Percentiles rank a stretch among this genome's conserved stretches.
Evolutionary conservation across 2,888 invertebrate genomes (phyloP).

Genomic region (Gibbula magus): DNA sequence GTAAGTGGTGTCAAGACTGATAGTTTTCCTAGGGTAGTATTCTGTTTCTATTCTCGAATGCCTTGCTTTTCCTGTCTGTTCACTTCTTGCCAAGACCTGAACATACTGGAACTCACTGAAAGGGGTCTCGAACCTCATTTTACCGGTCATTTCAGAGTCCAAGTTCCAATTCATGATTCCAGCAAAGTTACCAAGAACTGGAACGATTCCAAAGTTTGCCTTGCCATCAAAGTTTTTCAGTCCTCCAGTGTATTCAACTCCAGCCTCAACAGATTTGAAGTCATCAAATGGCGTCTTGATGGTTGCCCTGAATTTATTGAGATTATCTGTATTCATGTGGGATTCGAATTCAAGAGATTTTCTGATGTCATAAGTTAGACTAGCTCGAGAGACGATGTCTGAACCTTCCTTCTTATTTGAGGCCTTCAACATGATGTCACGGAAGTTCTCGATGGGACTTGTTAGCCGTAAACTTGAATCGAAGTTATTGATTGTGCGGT

Average conservation of each 20-base stretch:
- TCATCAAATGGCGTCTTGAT: conserved; percentile 32
- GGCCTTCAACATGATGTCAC: conserved; percentile 30
- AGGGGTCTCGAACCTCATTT: conserved; percentile 50
- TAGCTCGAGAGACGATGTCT: conserved; percentile 30
- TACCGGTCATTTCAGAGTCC: conserved; percentile 35
- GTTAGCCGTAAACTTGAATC: conserved; percentile 38
- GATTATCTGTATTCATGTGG: neutral
- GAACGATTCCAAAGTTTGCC: conserved; percentile 44
- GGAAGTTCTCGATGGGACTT: conserved; percentile 34
- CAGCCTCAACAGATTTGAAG: conserved; percentile 32
- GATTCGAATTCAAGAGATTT: conserved; percentile 26
- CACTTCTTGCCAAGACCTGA: conserved; percentile 39
- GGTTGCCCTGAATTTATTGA: conserved; percentile 29
- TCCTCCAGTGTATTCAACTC: conserved; percentile 23
- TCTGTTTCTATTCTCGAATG: conserved; percentile 32
- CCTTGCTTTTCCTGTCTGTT: conserved; percentile 27
- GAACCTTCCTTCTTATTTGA: conserved; percentile 36
- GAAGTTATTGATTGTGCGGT: conserved; percentile 27
- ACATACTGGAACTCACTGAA: conserved; percentile 41
- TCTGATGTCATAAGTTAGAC: conserved; percentile 35
- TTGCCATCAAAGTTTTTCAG: conserved; percentile 28
- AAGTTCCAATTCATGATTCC: conserved; percentile 34
- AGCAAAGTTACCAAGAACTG: conserved; percentile 40
- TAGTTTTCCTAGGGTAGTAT: conserved; percentile 36
- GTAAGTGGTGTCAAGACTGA: conserved; percentile 34